These are phyloP conservation scores for Microcebus murinus DNA, from an alignment of 2,113 vertebrate genomes.

Conservation along the genomic window DNA sequence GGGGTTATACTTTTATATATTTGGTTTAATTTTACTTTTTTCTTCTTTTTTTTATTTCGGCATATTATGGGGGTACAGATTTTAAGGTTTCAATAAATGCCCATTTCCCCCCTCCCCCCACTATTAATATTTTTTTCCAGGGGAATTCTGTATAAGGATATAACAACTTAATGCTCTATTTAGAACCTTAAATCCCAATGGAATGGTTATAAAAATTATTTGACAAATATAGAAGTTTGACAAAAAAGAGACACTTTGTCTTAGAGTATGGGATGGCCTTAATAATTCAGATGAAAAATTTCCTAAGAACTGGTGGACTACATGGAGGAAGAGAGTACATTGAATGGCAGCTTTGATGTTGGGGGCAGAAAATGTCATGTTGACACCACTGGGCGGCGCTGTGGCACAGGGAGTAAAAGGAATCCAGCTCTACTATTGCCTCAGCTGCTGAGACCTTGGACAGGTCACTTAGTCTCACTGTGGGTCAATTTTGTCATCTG, in stretches of 20 bases:
- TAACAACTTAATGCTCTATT: not conserved
- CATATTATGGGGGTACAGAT: too few species aligned
- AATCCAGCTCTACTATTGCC: accelerated
- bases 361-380: not conserved
- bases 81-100: too few species aligned
- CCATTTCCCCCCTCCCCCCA: not conserved
- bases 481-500: not conserved
- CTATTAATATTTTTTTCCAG: too few species aligned
- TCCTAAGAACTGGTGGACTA: not conserved
- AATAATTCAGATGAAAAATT: not conserved
- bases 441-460: not conserved
- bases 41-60: too few species aligned
- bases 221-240: not conserved
- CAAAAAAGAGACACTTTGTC: not conserved
- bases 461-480: not conserved
- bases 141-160: not conserved
- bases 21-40: too few species aligned
- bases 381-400: slow-evolving; percentile 63
- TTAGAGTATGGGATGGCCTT: not conserved
- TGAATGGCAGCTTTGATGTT: not conserved
- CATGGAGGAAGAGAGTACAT: not conserved
- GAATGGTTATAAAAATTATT: not conserved
- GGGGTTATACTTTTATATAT: too few species aligned
- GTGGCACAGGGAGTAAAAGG: slow-evolving; percentile 46
- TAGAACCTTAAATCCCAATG: not conserved